Conservation (phyloP, 2,797 vertebrate genomes). For the Hyperoplus immaculatus region DNA sequence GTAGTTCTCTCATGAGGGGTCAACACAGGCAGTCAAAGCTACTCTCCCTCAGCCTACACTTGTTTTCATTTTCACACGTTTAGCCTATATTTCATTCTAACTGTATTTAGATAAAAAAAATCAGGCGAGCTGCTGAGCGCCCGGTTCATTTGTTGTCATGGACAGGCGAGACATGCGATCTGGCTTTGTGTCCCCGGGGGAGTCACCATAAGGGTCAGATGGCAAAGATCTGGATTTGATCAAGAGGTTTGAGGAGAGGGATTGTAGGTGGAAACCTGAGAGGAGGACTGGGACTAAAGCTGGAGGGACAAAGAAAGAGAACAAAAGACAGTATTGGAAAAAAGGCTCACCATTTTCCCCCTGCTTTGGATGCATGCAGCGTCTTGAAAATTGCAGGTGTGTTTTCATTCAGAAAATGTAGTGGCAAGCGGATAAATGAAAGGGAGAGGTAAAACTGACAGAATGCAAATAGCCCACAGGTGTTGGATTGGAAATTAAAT, state of each 20-base stretch:
- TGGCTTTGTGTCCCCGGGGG: conserved; percentile 48
- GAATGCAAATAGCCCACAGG: conserved; percentile 78
- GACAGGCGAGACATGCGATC: conserved; percentile 74
- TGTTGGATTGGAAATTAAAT: conserved; percentile 73
- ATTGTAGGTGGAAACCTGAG: conserved; percentile 60
- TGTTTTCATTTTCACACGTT: conserved; percentile 51
- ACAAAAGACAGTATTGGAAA: conserved; percentile 48
- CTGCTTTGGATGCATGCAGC: conserved; percentile 67
- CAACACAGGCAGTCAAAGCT: conserved; percentile 34
- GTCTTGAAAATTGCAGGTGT: conserved; percentile 62
- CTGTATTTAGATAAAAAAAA: conserved; percentile 23
- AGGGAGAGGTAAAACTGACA: conserved; percentile 69
- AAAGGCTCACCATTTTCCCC: conserved; percentile 12
- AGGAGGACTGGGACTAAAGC: conserved; percentile 45
- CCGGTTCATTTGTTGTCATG: conserved; percentile 75
- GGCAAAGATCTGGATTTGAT: conserved; percentile 78
- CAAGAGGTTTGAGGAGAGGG: conserved; percentile 38
- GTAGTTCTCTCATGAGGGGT: conserved; percentile 43
- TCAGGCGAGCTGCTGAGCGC: conserved; percentile 43
- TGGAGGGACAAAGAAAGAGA: conserved; percentile 29
- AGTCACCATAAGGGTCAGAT: conserved; percentile 70
- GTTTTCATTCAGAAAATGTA: conserved; percentile 79
- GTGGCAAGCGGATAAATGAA: conserved; percentile 73
- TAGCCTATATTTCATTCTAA: conserved; percentile 27
- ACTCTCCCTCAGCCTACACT: conserved; percentile 15